Evolutionary conservation across 2,113 vertebrate species (phyloP).

Genomic region (Bos javanicus): DNA sequence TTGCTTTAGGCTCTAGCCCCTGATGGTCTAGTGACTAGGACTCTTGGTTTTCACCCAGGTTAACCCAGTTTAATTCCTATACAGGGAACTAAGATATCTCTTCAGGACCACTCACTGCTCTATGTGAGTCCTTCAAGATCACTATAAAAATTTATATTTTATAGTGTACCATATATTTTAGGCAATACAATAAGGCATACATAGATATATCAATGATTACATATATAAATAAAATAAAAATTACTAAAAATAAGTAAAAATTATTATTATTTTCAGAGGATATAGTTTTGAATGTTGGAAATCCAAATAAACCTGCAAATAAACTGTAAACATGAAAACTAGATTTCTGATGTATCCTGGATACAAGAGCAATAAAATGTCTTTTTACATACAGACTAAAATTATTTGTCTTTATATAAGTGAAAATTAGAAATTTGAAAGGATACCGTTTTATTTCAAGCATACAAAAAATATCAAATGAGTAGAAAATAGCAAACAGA

Average conservation of each 20-base stretch:
- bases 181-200: not conserved
- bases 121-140: not conserved
- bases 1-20: not conserved
- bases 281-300: not conserved
- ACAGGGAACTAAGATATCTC: not conserved
- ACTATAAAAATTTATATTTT: not conserved
- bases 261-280: not conserved
- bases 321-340: not conserved
- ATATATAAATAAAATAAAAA: not conserved
- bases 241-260: not conserved
- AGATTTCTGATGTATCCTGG: not conserved
- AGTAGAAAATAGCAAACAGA: not conserved
- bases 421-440: not conserved
- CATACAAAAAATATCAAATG: not conserved
- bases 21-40: not conserved
- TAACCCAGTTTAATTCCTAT: not conserved
- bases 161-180: not conserved
- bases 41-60: not conserved
- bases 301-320: not conserved
- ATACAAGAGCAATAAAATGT: not conserved
- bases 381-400: not conserved
- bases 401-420: not conserved
- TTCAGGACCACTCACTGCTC: not conserved
- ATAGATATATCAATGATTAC: not conserved
- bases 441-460: not conserved